These are phyloP conservation scores for Mylabris sibirica DNA, from an alignment of 2,888 invertebrate species.

Conservation along the genomic window DNA sequence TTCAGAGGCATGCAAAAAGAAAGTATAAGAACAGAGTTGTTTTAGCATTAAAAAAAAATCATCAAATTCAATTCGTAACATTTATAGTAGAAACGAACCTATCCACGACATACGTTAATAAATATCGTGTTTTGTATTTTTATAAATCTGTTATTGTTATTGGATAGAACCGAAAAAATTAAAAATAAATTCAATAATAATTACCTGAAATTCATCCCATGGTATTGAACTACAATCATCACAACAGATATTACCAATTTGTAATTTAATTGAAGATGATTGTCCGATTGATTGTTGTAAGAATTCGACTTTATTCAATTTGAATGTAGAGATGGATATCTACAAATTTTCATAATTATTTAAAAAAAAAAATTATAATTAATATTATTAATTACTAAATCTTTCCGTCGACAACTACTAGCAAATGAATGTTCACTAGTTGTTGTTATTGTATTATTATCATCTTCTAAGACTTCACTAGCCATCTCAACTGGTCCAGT, in stretches of 20 bases:
- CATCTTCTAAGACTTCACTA: slow-evolving; percentile 83
- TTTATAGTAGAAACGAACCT: slow-evolving; percentile 1
- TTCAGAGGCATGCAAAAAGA: slow-evolving; percentile 73
- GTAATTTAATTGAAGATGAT: slow-evolving; percentile 71
- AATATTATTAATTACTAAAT: slow-evolving; percentile 67
- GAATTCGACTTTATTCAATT: slow-evolving; percentile 78
- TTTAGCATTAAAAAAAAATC: too few species aligned
- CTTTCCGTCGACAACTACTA: slow-evolving; percentile 80
- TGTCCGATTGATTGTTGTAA: slow-evolving; percentile 75
- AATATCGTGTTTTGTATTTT: neutral
- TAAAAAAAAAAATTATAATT: slow-evolving; percentile 20
- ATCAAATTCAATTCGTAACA: too few species aligned
- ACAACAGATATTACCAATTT: slow-evolving; percentile 74
- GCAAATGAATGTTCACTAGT: slow-evolving; percentile 85
- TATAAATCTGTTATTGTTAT: neutral
- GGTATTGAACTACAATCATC: slow-evolving; percentile 89
- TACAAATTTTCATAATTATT: slow-evolving; percentile 41
- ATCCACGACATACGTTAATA: neutral
- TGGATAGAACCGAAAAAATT: slow-evolving; percentile 26
- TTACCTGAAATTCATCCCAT: slow-evolving; percentile 94
- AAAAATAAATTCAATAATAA: neutral
- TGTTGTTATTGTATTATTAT: slow-evolving; percentile 74
- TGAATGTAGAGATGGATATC: slow-evolving; percentile 69
- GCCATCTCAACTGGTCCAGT: slow-evolving; percentile 75
- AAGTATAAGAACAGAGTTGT: slow-evolving; percentile 34